Evolutionary conservation across 2,797 vertebrate species (phyloP).

Genomic region (Arctocebus calabarensis): DNA sequence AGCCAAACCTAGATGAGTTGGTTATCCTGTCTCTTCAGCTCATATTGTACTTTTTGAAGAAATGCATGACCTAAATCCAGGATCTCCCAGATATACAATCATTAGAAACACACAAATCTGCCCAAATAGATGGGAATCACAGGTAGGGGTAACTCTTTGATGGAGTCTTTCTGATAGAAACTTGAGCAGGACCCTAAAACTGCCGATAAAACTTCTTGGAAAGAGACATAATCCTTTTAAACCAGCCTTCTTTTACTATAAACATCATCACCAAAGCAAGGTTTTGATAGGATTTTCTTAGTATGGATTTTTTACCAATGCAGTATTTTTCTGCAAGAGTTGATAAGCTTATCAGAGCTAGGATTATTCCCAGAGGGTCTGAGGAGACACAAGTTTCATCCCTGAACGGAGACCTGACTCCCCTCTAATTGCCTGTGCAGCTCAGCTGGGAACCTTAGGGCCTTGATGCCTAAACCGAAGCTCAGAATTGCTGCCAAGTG

Average conservation of each 20-base stretch:
- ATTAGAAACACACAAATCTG: neutral
- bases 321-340: neutral
- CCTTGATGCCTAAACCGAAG: neutral
- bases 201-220: neutral
- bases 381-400: neutral
- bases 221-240: neutral
- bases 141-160: neutral
- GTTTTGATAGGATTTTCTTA: slow-evolving; percentile 4
- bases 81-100: neutral
- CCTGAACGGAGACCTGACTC: neutral
- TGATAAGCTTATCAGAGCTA: neutral
- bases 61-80: neutral
- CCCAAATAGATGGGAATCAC: neutral
- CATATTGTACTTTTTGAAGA: neutral
- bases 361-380: neutral
- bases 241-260: neutral
- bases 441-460: neutral
- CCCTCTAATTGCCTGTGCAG: neutral
- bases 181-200: neutral
- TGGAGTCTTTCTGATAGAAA: neutral
- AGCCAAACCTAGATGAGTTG: neutral
- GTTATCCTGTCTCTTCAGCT: neutral
- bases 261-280: neutral
- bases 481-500: neutral
- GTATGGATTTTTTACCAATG: neutral